Conservation (phyloP, 2,888 invertebrate genomes). For the Drosophila yooni region DNA sequence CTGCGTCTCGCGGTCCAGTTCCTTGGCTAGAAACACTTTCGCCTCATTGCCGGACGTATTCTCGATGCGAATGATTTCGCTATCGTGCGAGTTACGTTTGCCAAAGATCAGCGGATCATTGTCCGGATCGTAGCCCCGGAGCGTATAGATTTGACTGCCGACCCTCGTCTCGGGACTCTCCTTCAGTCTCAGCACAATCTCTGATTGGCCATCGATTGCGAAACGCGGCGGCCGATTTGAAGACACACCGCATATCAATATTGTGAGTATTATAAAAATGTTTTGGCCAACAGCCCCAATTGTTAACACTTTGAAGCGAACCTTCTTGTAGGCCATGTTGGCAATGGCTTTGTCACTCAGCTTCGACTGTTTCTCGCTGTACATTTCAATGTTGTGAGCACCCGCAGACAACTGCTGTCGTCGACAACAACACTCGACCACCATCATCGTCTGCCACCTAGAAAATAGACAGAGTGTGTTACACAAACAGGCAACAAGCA, state of each 20-base stretch:
- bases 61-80: slow-evolving; percentile 93
- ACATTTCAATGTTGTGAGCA: slow-evolving; percentile 53
- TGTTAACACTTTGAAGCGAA: slow-evolving; percentile 72
- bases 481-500: slow-evolving; percentile 39
- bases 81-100: slow-evolving; percentile 91
- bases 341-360: slow-evolving; percentile 16
- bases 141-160: slow-evolving; percentile 92
- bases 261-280: slow-evolving; percentile 56
- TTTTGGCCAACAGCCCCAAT: slow-evolving; percentile 1
- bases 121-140: slow-evolving; percentile 93
- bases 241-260: slow-evolving; percentile 46
- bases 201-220: slow-evolving; percentile 94
- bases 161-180: slow-evolving; percentile 94
- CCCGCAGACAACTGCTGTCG: slow-evolving; percentile 45
- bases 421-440: slow-evolving; percentile 52
- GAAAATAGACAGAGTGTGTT: slow-evolving; percentile 66
- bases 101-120: slow-evolving; percentile 94
- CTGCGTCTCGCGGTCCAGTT: slow-evolving; percentile 95
- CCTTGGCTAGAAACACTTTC: slow-evolving; percentile 93
- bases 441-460: slow-evolving; percentile 52
- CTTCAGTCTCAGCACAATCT: slow-evolving; percentile 95
- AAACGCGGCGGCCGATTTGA: slow-evolving; percentile 93
- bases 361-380: slow-evolving; percentile 58
- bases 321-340: slow-evolving; percentile 74
- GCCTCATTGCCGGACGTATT: slow-evolving; percentile 93